Conservation (phyloP, 2,888 invertebrate species). For the Luperina testacea region DNA sequence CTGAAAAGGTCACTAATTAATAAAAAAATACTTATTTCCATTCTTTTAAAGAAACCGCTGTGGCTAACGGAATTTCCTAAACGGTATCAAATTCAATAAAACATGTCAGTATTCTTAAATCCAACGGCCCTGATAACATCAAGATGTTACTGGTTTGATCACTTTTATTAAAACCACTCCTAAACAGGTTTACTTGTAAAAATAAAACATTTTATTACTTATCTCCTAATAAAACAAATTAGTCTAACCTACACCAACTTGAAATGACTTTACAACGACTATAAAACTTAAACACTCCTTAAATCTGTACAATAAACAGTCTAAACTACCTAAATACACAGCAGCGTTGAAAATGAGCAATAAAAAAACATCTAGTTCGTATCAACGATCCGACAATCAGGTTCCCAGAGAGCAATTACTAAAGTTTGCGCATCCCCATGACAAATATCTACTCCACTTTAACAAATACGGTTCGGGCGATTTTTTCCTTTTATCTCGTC, state of each 20-base stretch:
- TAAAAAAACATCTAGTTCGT: slow-evolving; percentile 54
- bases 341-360: slow-evolving; percentile 37
- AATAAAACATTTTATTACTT: slow-evolving; percentile 14
- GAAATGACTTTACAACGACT: slow-evolving; percentile 37
- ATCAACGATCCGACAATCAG: slow-evolving; percentile 69
- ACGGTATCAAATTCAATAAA: slow-evolving; percentile 14
- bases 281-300: slow-evolving; percentile 10
- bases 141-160: slow-evolving; percentile 7
- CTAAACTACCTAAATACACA: slow-evolving; percentile 43
- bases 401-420: slow-evolving; percentile 85
- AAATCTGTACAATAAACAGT: slow-evolving; percentile 21
- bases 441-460: slow-evolving; percentile 87
- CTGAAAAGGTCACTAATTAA: not conserved
- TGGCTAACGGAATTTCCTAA: not conserved
- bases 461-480: slow-evolving; percentile 85
- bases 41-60: not conserved
- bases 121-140: slow-evolving; percentile 18
- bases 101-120: slow-evolving; percentile 6
- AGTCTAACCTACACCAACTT: slow-evolving; percentile 8
- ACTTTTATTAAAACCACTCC: slow-evolving; percentile 7
- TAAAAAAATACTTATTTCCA: not conserved
- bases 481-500: slow-evolving; percentile 86
- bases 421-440: slow-evolving; percentile 80
- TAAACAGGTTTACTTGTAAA: slow-evolving; percentile 1
- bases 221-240: slow-evolving; percentile 30